phyloP scores from a whole-genome alignment of 2,113 vertebrate genomes.

The Collichthys lucidus region DNA sequence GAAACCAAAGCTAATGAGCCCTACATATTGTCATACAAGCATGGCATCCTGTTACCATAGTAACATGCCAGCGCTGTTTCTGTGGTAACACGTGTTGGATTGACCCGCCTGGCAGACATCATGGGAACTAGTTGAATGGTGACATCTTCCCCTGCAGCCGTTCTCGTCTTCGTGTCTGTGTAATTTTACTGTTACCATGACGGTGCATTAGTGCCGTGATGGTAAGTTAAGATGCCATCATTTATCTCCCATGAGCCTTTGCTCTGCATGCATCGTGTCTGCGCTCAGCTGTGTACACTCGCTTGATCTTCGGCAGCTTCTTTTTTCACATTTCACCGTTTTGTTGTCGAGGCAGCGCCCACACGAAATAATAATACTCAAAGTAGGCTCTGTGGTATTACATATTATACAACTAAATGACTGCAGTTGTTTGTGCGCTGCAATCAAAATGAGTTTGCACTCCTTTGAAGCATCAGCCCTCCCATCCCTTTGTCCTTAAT shows the following conservation, averaged over 20 bases:
- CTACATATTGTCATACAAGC: neutral
- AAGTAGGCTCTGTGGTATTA: conserved; percentile 3
- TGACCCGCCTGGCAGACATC: conserved; percentile 1
- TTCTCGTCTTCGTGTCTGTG: neutral
- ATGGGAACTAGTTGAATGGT: neutral
- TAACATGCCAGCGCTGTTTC: neutral
- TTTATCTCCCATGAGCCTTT: conserved; percentile 38
- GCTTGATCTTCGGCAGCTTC: neutral
- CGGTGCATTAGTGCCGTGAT: neutral
- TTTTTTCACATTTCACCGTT: conserved; percentile 17
- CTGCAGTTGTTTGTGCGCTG: conserved; percentile 11
- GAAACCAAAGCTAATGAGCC: neutral
- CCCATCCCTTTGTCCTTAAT: neutral
- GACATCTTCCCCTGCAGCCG: neutral
- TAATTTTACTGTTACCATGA: neutral
- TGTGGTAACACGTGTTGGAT: neutral
- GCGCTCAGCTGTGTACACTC: neutral
- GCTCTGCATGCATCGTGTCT: conserved; percentile 25
- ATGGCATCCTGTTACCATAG: conserved; percentile 15
- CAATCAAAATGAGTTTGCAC: conserved; percentile 21
- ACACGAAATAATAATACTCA: conserved; percentile 13
- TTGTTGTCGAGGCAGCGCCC: conserved; percentile 13
- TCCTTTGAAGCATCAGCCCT: neutral
- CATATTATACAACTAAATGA: conserved; percentile 10
- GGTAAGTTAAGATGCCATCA: conserved; percentile 1